These are phyloP conservation scores for Siniperca undulata DNA, from an alignment of 2,797 vertebrate genomes.

Conservation along the genomic window DNA sequence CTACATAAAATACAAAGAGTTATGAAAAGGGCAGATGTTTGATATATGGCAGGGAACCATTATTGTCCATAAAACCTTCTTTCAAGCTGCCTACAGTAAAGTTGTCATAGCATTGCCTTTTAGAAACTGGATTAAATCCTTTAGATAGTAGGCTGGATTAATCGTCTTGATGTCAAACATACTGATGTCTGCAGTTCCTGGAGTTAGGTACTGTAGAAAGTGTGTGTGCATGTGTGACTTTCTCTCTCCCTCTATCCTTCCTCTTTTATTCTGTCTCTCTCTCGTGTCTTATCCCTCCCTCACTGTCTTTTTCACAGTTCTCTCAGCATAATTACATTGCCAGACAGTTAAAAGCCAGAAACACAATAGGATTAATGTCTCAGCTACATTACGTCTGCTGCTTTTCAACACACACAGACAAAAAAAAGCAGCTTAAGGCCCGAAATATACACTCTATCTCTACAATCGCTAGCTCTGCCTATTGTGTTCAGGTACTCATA, in stretches of 20 bases:
- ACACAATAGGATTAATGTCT: conserved; percentile 64
- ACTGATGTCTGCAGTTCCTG: conserved; percentile 45
- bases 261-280: conserved; percentile 9
- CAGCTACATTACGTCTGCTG: conserved; percentile 33
- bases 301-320: conserved; percentile 40
- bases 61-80: conserved; percentile 12
- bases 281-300: conserved; percentile 36
- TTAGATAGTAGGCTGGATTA: conserved; percentile 21
- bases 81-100: conserved; percentile 18
- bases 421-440: conserved; percentile 27
- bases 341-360: conserved; percentile 65
- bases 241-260: conserved; percentile 19
- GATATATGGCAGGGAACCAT: conserved; percentile 18
- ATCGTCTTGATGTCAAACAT: conserved; percentile 38
- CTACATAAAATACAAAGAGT: conserved; percentile 8
- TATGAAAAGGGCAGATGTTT: conserved; percentile 22
- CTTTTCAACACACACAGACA: conserved; percentile 43
- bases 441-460: conserved; percentile 41
- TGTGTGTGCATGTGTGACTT: neutral
- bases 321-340: conserved; percentile 57
- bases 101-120: conserved; percentile 7
- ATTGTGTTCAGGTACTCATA: conserved; percentile 8
- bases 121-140: conserved; percentile 20
- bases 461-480: conserved; percentile 28
- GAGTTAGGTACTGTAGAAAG: conserved; percentile 7